A percentile compares a stretch with the other conserved stretches of the same genome.
These are phyloP conservation scores for Rallus limicola DNA, from an alignment of 2,113 vertebrate genomes.

Conservation along the genomic window DNA sequence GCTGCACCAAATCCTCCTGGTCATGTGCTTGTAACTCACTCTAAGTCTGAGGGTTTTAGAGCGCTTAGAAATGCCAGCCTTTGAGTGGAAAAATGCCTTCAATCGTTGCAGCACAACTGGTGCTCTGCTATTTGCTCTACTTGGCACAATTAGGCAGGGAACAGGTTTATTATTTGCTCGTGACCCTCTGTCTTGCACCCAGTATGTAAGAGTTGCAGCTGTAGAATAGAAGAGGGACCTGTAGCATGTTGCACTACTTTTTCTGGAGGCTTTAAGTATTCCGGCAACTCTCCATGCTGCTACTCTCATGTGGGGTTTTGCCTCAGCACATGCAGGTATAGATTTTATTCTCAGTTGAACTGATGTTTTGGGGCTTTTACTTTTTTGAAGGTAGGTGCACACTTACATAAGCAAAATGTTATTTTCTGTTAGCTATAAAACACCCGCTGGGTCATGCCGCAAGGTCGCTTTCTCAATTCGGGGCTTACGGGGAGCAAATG, in stretches of 20 bases:
- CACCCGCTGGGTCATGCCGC: not conserved
- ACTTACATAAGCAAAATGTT: not conserved
- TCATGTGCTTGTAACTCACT: not conserved
- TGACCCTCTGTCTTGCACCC: not conserved
- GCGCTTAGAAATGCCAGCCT: not conserved
- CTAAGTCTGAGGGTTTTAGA: not conserved
- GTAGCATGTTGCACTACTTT: accelerated
- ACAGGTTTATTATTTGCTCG: not conserved
- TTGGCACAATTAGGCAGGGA: not conserved
- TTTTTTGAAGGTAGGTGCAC: accelerated
- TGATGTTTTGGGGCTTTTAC: not conserved
- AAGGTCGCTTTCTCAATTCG: not conserved
- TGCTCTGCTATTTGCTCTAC: not conserved
- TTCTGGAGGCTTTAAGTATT: not conserved
- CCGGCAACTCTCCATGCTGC: not conserved
- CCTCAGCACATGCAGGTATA: not conserved
- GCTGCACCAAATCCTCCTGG: not conserved
- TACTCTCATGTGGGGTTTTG: not conserved
- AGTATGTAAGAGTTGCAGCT: not conserved
- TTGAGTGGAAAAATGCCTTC: not conserved
- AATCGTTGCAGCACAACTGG: not conserved
- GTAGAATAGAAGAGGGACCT: not conserved
- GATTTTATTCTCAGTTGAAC: not conserved
- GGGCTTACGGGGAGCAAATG: not conserved
- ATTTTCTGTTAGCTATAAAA: not conserved